A percentile compares a stretch with the other conserved stretches of the same genome.
phyloP scores from a whole-genome alignment of 1,140 invertebrate genomes.

The Chelonus insularis region DNA sequence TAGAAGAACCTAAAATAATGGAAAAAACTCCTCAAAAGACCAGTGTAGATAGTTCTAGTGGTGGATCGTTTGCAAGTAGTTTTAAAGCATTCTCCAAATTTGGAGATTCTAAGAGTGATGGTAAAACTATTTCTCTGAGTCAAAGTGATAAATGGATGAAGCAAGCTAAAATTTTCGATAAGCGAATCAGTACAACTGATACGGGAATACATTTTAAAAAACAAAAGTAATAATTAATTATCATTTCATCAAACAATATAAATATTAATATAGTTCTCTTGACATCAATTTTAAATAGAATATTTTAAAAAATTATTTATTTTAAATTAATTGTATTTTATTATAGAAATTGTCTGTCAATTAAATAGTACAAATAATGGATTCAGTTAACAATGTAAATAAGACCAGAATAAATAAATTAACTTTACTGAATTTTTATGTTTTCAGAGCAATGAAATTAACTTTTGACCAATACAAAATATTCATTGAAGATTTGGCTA shows the following conservation, averaged over 20 bases:
- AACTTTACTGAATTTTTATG: neutral
- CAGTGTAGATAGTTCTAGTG: constrained; percentile 4
- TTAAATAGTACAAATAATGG: no score
- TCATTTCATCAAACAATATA: neutral
- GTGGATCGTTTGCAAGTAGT: constrained; percentile 40
- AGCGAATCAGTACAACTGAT: constrained; percentile 86
- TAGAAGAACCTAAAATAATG: constrained; percentile 34
- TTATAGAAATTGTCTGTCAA: no score
- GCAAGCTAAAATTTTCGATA: constrained; percentile 91
- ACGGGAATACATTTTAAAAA: constrained; percentile 89
- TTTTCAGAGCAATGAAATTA: constrained; percentile 65
- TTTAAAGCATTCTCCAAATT: constrained; percentile 82
- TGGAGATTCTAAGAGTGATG: constrained; percentile 84
- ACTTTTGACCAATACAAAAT: constrained; percentile 76
- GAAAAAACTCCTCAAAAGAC: constrained; percentile 42
- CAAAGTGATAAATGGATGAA: constrained; percentile 96
- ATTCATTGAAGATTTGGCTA: constrained; percentile 79
- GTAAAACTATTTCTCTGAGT: constrained; percentile 81
- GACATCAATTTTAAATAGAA: no score
- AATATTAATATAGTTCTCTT: no score
- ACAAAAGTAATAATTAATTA: constrained; percentile 67
- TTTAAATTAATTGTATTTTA: no score
- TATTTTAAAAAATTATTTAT: no score
- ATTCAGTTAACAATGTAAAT: no score
- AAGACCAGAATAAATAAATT: no score